phyloP scores from a whole-genome alignment of 1,140 invertebrate genomes.

The Nilaparvata lugens region DNA sequence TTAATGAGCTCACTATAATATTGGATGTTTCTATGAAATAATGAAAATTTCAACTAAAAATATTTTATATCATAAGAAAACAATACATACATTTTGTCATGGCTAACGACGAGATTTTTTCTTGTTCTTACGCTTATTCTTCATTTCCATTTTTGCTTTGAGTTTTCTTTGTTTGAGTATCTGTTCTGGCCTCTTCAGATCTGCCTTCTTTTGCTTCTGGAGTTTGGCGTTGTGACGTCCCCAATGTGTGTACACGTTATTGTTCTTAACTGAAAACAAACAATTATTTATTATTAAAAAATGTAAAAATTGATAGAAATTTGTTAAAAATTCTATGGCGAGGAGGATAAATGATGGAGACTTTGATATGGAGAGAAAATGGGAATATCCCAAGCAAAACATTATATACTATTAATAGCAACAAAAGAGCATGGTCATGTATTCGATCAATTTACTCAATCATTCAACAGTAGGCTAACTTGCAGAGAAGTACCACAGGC shows the following conservation, averaged over 20 bases:
- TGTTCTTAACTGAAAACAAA: conserved; percentile 16
- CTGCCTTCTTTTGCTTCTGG: conserved; percentile 18
- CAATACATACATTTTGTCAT: too few relatives aligned
- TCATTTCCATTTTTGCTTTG: conserved; percentile 22
- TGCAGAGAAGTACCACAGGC: too few relatives aligned
- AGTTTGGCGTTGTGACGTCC: conserved; percentile 26
- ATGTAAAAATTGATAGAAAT: background rate
- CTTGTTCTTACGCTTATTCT: conserved; percentile 22
- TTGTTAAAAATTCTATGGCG: background rate
- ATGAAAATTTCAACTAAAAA: too few relatives aligned
- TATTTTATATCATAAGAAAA: too few relatives aligned
- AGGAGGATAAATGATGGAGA: background rate
- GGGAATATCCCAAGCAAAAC: too few relatives aligned
- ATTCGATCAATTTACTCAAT: too few relatives aligned
- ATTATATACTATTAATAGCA: too few relatives aligned
- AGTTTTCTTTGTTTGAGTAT: conserved; percentile 27
- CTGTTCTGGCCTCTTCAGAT: conserved; percentile 22
- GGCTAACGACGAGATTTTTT: conserved; percentile 7
- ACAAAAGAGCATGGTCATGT: too few relatives aligned
- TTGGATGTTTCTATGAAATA: too few relatives aligned
- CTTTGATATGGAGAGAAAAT: too few relatives aligned
- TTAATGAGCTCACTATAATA: too few relatives aligned
- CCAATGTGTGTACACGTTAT: conserved; percentile 24
- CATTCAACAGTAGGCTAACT: too few relatives aligned
- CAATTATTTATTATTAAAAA: background rate